Conservation (phyloP, 2,888 invertebrate genomes). For the Agriotes lineatus region DNA sequence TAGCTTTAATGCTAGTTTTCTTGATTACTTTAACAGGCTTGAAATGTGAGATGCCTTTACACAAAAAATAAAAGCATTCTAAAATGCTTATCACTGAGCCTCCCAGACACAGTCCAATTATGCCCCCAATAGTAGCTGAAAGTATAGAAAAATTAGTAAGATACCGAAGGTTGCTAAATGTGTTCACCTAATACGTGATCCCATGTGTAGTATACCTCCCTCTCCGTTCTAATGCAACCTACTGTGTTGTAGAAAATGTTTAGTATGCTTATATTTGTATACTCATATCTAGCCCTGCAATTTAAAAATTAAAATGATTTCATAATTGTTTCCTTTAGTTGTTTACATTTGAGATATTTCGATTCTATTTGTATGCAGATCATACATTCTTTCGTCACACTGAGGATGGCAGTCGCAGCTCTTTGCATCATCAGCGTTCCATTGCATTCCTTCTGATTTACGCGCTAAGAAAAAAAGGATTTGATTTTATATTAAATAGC, state of each 20-base stretch:
- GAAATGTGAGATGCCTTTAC: background rate
- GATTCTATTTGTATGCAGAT: slow-evolving; percentile 35
- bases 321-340: no score
- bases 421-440: no score
- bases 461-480: no score
- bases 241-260: slow-evolving; percentile 40
- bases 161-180: no score
- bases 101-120: slow-evolving; percentile 73
- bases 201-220: slow-evolving; percentile 46
- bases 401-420: slow-evolving; percentile 46
- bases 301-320: no score
- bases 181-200: slow-evolving; percentile 49
- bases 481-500: no score
- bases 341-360: slow-evolving; percentile 38
- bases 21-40: no score
- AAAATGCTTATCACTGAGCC: slow-evolving; percentile 73
- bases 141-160: no score
- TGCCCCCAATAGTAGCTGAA: slow-evolving; percentile 73
- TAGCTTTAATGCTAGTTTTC: no score
- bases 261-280: slow-evolving; percentile 29
- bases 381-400: slow-evolving; percentile 43
- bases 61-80: slow-evolving; percentile 67
- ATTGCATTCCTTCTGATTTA: no score
- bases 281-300: background rate
- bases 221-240: slow-evolving; percentile 31